Evolutionary conservation across 2,113 vertebrate genomes (phyloP).

Genomic region (Hyperopisus bebe): DNA sequence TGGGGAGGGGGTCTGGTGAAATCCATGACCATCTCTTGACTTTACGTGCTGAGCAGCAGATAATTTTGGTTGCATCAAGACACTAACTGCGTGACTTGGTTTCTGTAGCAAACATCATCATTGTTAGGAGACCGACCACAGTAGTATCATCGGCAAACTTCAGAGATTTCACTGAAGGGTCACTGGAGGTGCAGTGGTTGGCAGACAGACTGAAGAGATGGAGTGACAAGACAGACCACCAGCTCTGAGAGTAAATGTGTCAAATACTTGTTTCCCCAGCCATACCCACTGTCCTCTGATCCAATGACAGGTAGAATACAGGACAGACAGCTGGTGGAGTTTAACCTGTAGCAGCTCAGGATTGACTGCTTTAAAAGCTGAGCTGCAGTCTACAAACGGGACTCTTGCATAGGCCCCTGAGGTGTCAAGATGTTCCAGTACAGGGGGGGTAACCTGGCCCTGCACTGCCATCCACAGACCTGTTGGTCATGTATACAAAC

Average conservation of each 20-base stretch:
- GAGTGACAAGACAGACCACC: neutral
- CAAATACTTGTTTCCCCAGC: neutral
- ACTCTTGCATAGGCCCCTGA: neutral
- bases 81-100: too few species aligned
- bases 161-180: neutral
- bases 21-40: neutral
- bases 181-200: neutral
- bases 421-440: neutral
- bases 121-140: neutral
- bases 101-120: neutral
- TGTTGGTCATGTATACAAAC: neutral
- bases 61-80: too few species aligned
- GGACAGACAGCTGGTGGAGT: neutral
- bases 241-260: neutral
- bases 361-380: neutral
- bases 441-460: neutral
- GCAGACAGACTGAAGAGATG: neutral
- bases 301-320: neutral
- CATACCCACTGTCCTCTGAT: neutral
- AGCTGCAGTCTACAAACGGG: neutral
- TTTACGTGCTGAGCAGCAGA: neutral
- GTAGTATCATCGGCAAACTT: neutral
- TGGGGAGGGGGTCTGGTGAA: neutral
- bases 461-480: neutral
- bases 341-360: neutral